A percentile compares a stretch with the other conserved stretches of the same genome.
Evolutionary conservation across 1,140 invertebrate genomes (phyloP).

Genomic region (Pachypsylla venusta): DNA sequence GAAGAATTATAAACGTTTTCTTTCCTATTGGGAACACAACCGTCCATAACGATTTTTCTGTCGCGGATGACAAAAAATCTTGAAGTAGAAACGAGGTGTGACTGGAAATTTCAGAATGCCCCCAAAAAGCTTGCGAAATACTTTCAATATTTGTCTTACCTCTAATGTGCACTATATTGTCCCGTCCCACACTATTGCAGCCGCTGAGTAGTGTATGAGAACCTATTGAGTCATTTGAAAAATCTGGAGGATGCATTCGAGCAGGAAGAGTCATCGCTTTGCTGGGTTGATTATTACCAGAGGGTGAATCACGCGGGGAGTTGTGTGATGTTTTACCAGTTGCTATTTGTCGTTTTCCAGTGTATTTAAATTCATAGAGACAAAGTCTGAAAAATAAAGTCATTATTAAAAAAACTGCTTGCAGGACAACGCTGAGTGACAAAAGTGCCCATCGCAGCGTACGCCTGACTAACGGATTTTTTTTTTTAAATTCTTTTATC

Average conservation of each 20-base stretch:
- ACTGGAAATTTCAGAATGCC: no score
- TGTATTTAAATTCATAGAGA: conserved; percentile 75
- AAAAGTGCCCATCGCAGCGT: no score
- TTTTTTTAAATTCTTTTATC: no score
- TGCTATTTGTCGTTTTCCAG: conserved; percentile 59
- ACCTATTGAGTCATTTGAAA: conserved; percentile 31
- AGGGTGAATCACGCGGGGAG: conserved; percentile 30
- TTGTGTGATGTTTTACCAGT: conserved; percentile 30
- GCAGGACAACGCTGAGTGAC: no score
- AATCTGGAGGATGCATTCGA: conserved; percentile 54
- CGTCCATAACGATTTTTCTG: no score
- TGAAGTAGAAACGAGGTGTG: no score
- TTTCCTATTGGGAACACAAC: no score
- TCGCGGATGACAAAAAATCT: no score
- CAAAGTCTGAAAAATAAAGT: conserved; percentile 45
- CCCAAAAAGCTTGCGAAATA: not conserved
- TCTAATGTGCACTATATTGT: conserved; percentile 17
- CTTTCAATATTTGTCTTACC: conserved; percentile 1
- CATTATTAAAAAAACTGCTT: no score
- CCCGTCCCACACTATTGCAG: conserved; percentile 25
- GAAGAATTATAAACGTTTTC: no score
- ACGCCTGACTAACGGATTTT: no score
- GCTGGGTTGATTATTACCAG: conserved; percentile 36
- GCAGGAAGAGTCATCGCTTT: conserved; percentile 62
- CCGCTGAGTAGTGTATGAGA: conserved; percentile 20